Percentiles rank a stretch among this genome's conserved stretches.
Evolutionary conservation across 2,888 invertebrate genomes (phyloP).

Genomic region (Sialis fuliginosa): DNA sequence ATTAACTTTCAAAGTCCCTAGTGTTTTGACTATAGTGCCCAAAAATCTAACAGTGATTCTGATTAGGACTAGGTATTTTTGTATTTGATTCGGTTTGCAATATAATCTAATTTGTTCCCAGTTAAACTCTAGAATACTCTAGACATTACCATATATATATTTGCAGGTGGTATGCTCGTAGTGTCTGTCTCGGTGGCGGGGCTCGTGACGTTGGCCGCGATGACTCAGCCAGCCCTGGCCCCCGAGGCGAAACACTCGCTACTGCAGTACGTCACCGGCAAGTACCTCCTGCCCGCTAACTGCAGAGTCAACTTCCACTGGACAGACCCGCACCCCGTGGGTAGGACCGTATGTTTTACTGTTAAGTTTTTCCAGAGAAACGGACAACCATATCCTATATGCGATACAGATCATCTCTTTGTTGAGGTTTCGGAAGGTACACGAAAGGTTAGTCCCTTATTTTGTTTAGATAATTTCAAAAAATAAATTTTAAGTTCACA

Average conservation of each 20-base stretch:
- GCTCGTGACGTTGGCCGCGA: conserved; percentile 73
- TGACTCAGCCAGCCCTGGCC: conserved; percentile 77
- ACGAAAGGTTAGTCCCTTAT: conserved; percentile 36
- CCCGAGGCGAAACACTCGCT: conserved; percentile 82
- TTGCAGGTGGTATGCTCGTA: conserved; percentile 67
- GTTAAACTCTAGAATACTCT: background rate
- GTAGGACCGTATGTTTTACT: conserved; percentile 80
- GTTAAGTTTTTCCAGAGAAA: conserved; percentile 84
- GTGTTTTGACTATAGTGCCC: too few species aligned
- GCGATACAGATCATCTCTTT: conserved; percentile 78
- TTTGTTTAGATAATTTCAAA: too few species aligned
- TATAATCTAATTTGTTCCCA: too few species aligned
- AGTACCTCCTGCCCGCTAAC: conserved; percentile 75
- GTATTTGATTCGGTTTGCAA: too few species aligned
- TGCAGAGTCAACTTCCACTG: conserved; percentile 78
- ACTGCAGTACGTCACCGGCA: conserved; percentile 80
- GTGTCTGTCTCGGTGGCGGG: conserved; percentile 80
- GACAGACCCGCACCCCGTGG: conserved; percentile 78
- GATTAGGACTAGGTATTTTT: too few species aligned
- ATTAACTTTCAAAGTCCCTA: too few species aligned
- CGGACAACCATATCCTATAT: conserved; percentile 86
- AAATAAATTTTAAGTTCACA: too few species aligned
- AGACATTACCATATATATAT: background rate
- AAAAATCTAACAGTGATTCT: too few species aligned
- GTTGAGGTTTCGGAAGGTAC: conserved; percentile 77